These are phyloP conservation scores for Drosophila burlai DNA, from an alignment of 1,140 invertebrate species.

Conservation along the genomic window DNA sequence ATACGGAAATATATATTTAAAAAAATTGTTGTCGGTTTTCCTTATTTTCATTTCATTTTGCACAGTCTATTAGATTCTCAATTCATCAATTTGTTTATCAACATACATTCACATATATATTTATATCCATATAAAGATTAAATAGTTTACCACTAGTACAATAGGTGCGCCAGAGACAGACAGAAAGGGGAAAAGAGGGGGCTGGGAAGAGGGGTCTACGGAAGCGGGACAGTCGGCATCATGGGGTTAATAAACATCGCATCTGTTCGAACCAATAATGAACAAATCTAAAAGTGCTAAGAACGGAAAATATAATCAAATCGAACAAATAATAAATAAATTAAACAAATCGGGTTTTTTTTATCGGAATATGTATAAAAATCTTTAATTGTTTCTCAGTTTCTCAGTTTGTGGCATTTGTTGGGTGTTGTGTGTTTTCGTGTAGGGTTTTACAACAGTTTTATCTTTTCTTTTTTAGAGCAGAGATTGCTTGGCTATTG, in stretches of 20 bases:
- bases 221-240: conserved; percentile 30
- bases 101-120: conserved; percentile 71
- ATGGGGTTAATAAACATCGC: conserved; percentile 23
- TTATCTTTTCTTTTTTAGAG: conserved; percentile 1
- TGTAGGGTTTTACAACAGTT: conserved; percentile 67
- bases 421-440: conserved; percentile 31
- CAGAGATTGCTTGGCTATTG: conserved; percentile 39
- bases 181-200: background rate
- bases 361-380: conserved; percentile 70
- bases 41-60: conserved; percentile 40
- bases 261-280: conserved; percentile 32
- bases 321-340: conserved; percentile 43
- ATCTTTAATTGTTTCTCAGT: conserved; percentile 75
- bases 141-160: conserved; percentile 42
- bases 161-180: conserved; percentile 10
- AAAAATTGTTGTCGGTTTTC: conserved; percentile 69
- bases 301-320: conserved; percentile 33
- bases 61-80: conserved; percentile 84
- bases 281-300: conserved; percentile 25
- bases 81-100: conserved; percentile 82
- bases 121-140: conserved; percentile 46
- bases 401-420: conserved; percentile 62
- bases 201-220: conserved; percentile 1
- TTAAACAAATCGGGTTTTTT: conserved; percentile 34
- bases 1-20: conserved; percentile 72